Evolutionary conservation across 2,797 vertebrate species (phyloP).

Genomic region (Myotis daubentonii): DNA sequence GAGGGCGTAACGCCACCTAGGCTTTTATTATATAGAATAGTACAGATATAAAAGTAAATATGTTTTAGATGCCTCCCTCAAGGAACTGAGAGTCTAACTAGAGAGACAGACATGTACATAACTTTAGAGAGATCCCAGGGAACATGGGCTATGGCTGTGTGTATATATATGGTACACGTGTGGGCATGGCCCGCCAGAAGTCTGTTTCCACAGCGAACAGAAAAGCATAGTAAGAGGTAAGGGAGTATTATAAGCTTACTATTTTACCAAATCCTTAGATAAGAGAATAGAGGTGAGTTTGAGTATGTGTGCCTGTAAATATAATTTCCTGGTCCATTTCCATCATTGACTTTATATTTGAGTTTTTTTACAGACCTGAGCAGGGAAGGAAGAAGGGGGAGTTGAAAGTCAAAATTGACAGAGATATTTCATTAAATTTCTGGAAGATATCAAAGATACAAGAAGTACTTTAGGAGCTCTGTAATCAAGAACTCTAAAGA

Average conservation of each 20-base stretch:
- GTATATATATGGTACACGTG: background rate
- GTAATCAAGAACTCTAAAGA: background rate
- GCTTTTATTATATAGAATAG: no score
- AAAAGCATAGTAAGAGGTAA: background rate
- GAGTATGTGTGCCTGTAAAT: background rate
- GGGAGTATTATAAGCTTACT: background rate
- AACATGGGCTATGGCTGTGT: background rate
- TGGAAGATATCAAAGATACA: background rate
- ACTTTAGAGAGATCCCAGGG: background rate
- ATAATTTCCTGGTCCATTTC: background rate
- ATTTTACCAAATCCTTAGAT: background rate
- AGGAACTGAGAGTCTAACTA: background rate
- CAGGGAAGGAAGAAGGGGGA: background rate
- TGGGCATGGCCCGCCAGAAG: background rate
- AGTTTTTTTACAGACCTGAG: background rate
- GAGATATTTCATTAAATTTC: conserved; percentile 28
- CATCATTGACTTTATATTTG: background rate
- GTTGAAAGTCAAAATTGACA: conserved; percentile 10
- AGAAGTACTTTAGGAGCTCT: background rate
- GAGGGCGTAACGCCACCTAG: no score
- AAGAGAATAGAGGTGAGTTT: background rate
- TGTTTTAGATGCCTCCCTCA: background rate
- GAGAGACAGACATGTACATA: background rate
- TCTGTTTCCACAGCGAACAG: background rate
- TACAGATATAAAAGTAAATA: background rate